These are phyloP conservation scores for Sisyra terminalis DNA, from an alignment of 2,888 invertebrate genomes.

Conservation along the genomic window DNA sequence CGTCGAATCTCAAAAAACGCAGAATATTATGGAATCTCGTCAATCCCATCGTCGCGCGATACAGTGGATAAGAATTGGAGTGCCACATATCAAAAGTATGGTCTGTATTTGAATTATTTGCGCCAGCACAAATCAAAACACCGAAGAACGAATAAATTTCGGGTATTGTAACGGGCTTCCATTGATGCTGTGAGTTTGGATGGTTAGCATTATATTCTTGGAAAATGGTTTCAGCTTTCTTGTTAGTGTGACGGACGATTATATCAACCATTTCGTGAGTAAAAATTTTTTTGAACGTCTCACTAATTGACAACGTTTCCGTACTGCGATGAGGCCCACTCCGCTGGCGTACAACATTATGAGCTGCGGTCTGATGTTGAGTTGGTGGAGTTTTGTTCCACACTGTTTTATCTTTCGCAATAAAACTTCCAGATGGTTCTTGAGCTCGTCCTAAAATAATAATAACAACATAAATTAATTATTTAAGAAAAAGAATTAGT, in stretches of 20 bases:
- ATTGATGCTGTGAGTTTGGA: background rate
- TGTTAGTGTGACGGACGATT: background rate
- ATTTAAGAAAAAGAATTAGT: too few relatives aligned
- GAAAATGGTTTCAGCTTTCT: background rate
- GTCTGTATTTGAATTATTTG: background rate
- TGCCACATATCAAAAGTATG: constrained; percentile 10
- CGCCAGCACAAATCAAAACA: background rate
- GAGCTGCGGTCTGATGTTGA: too few relatives aligned
- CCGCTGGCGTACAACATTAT: too few relatives aligned
- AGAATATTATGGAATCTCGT: constrained; percentile 14
- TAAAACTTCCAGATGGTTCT: too few relatives aligned
- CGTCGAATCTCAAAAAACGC: constrained; percentile 18
- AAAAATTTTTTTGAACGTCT: constrained; percentile 4
- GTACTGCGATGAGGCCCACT: too few relatives aligned
- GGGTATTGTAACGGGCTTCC: background rate
- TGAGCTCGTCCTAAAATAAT: too few relatives aligned
- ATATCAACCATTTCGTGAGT: constrained; percentile 1
- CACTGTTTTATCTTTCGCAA: too few relatives aligned
- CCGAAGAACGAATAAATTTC: background rate
- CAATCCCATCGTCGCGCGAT: constrained; percentile 11
- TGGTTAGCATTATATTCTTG: background rate
- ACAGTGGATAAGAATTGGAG: constrained; percentile 5
- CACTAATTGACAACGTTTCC: background rate
- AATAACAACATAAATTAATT: too few relatives aligned
- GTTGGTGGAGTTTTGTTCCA: too few relatives aligned